Base-by-base conservation (phyloP, 1,140 invertebrate species). In the Hyles vespertilio region DNA sequence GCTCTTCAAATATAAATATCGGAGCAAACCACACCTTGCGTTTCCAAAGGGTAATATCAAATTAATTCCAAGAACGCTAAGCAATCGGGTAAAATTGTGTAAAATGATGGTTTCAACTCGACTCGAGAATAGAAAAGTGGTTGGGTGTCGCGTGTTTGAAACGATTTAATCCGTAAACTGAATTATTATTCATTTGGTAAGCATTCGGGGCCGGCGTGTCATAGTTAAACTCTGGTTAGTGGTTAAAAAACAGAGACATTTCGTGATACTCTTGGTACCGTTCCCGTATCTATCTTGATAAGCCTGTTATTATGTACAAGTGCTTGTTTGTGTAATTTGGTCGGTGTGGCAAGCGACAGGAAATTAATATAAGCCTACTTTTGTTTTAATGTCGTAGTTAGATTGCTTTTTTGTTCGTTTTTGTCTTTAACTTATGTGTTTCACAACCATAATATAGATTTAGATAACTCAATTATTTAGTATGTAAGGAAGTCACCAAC, bases 171-270 rank as follows among this genome's bases (percentile, higher is more conserved):
- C 73, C 79, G 69, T 80, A 87, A 86, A 84, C 79, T 70, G 87
- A 89, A 89, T 89, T 89, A 84, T 81, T 89, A 89, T 86, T 87
- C 78, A 89, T 89, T 89, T 89, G 73, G 79, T 86, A 80, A 84
- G 77, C 81, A 84, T 86, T 87, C 67, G 72, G 76, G 77, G 79
- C 73, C 74, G 77, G 77, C 70, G 79, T 86, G 84, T 84, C 84
- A 87, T 84, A 85, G 67, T 79, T 80, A 71, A 79, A 64, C 72
- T 78, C 75, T 56, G 55, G 61, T 76, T 80, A 77, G 81, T 77
- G 74, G 36, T 5, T 40, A 40, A 40, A 40, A 40, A 40, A 40
- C 36, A 5, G 36, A 40, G 36, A 40, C 36, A 40, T 40, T 5
- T 8, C 36, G 36, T 5, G 36, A 40, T 40, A 22, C 22, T 22